Evolutionary conservation across 1,140 invertebrate genomes (phyloP).

Genomic region (Euschistus heros): DNA sequence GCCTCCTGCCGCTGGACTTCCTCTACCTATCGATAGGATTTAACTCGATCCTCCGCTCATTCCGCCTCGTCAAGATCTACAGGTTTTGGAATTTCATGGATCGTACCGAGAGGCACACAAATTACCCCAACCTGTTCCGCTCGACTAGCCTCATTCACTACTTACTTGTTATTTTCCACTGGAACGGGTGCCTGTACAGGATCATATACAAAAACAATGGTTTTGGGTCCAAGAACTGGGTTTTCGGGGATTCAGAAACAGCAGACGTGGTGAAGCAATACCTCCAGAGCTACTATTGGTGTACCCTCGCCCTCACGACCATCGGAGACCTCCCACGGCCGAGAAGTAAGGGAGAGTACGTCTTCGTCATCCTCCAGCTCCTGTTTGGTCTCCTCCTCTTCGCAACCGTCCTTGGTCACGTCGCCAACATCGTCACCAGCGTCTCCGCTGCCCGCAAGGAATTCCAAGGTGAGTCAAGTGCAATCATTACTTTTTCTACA

Average conservation of each 20-base stretch:
- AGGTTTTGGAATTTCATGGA: slow-evolving; percentile 96
- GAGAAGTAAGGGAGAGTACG: slow-evolving; percentile 77
- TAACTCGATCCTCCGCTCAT: slow-evolving; percentile 92
- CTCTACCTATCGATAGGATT: slow-evolving; percentile 96
- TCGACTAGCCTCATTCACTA: slow-evolving; percentile 88
- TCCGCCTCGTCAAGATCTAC: slow-evolving; percentile 96
- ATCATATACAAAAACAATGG: slow-evolving; percentile 90
- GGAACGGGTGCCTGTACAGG: slow-evolving; percentile 97
- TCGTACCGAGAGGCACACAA: slow-evolving; percentile 93
- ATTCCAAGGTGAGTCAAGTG: slow-evolving; percentile 72
- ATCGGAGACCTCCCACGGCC: slow-evolving; percentile 68
- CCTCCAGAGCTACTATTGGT: slow-evolving; percentile 97
- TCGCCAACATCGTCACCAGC: slow-evolving; percentile 91
- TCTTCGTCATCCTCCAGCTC: slow-evolving; percentile 82
- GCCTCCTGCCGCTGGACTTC: slow-evolving; percentile 93
- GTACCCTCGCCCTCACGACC: slow-evolving; percentile 86
- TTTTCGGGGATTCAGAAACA: slow-evolving; percentile 69
- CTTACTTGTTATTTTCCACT: slow-evolving; percentile 96
- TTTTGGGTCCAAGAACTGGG: slow-evolving; percentile 84
- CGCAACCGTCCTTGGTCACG: slow-evolving; percentile 84
- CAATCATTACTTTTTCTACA: too few relatives aligned
- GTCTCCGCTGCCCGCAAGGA: slow-evolving; percentile 88
- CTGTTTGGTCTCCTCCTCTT: slow-evolving; percentile 83
- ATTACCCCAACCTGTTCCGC: slow-evolving; percentile 96
- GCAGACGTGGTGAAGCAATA: slow-evolving; percentile 87